Base-by-base conservation (phyloP, 2,113 vertebrate species). In the Mixornis gularis region DNA sequence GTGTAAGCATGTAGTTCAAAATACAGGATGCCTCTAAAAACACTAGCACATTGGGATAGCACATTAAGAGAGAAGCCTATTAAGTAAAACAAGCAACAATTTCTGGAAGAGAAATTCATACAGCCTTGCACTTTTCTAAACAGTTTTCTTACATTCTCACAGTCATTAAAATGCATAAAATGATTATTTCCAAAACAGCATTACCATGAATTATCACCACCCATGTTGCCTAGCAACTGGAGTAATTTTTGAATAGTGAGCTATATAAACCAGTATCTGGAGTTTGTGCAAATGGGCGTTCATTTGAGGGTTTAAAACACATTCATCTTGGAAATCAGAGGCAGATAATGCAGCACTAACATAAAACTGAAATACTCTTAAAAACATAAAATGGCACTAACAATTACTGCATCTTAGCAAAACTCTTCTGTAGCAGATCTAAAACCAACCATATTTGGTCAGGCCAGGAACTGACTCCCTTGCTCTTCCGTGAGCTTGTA, bases 141-240 rank as follows among this genome's bases (percentile, higher is more conserved):
- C 73, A 82, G 58, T 93, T 95, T 89, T 87, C 85, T 76, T 91
- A 83, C 48, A 85, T 80, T 95, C 87, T 89, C 32, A 81, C 76
- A 93, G 88, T 95, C 96, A 96, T 95, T 96, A 97, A 95, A 95
- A 96, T 95, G 92, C 91, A 95, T 95, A 95, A 95, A 97, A 96
- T 89, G 48, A 94, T 90, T 97, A 95, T 97, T 97, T 98, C 86
- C 95, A 88, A 96, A 97, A 96, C 92, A 95, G 92, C 76, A 93
- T 93, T 95, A 91, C 74, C 62, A 92, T 93, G 97, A 96, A 96
- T 96, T 89, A 97, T 94, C 92, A 95, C 77, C 53, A 95, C 70
- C 68, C 66, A 12, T 30, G 97, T 97, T 97, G 96, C 97, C 51
- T 98, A 97, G 98, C 97, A 98, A 98, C 98, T 89, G 41, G 76